Base-by-base conservation (phyloP, 2,797 vertebrate genomes). In the Ispidina lecontei region DNA sequence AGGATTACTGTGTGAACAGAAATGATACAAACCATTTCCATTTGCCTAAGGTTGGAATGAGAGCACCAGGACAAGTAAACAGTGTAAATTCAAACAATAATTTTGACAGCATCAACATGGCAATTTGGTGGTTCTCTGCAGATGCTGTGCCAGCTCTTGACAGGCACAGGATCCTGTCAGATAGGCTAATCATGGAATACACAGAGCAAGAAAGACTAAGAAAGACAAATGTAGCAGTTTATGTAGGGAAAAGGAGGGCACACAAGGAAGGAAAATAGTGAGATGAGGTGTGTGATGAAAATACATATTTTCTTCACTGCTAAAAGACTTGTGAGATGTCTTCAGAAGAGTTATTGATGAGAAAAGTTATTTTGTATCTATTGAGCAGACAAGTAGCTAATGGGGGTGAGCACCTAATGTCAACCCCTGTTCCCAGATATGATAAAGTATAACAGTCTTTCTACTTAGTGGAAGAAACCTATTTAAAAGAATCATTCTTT, bases 11-110 rank as follows among this genome's bases (percentile, higher is more conserved):
- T 81, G 33, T 87, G 74, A 95, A 35, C 26, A 94, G 56, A 83
- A 92, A 73, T 88, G 80, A 79, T 80, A 85, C 70, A 88, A 91
- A 84, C 51, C 31, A 14, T 90, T 49, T 88, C 33, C n/a, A 68
- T 73, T 91, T 81, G 41, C 80, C 37, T n/a, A 47, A 90, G 79
- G 14, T 44, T 63, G 68, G 70, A 44, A 51, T 83, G 74, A 86
- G 56, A 74, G 39, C 82, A 88, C 79, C 39, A 69, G 52, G 56
- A 47, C 65, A 82, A 86, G 46, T 65, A 90, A 90, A 84, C 87
- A 31, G 31, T 90, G 46, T 68, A 52, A 28, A 69, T 78, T 41
- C 90, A 59, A 26, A 89, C 18, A 33, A 28, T 89, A 92, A 35
- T 59, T 26, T 79, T 8, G 7, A 91, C 58, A 88, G 21, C 15